Evolutionary conservation across 2,888 invertebrate species (phyloP), one percentile per base, ranked within the genome.

Genomic region (Lasioglossum pauxillum): DNA sequence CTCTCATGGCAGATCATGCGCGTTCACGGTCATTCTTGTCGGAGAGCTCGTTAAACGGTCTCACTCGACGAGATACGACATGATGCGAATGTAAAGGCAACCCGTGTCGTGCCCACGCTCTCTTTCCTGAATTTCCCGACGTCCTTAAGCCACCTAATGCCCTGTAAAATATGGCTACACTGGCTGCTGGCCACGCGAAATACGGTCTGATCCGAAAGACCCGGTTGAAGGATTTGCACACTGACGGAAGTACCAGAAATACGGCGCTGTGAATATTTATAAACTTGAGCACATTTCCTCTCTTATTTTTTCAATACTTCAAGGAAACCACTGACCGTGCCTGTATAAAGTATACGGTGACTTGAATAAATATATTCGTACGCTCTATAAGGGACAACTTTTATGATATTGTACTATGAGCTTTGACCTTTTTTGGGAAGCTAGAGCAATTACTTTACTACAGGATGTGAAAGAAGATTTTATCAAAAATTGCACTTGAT

Each of bases 101-200:
- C 85, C 75, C 78, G 35, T 8, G 64, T 31, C 64, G 31, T 64
- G 27, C 67, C n/a, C 35, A 35, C 72, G 69, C 73, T 80, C 64
- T 78, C 77, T 80, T 84, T 75, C 75, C 23, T 75, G 71, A 72
- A 85, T 75, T 71, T 85, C 75, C 77, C 67, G n/a, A 60, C 64
- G 31, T 5, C 60, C 75, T 72, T 78, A 81, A 85, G 77, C 78
- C 78, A 35, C 49, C 81, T 86, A 86, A 85, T 86, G 67, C 86
- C 78, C 41, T 57, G 49, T 86, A 81, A 86, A 85, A 75, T 86
- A 85, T 81, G 72, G 75, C 49, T 41, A 49, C 41, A 16, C 60
- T 16, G 41, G 12, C 44, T 16, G 23, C 31, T 16, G 16, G 5
- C 49, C 31, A 10, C 2, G 35, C 78, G 41, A 85, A 81, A 81